A percentile compares a stretch with the other conserved stretches of the same genome.
Evolutionary conservation across 2,113 vertebrate genomes (phyloP).

Genomic region (Ifrita kowaldi): DNA sequence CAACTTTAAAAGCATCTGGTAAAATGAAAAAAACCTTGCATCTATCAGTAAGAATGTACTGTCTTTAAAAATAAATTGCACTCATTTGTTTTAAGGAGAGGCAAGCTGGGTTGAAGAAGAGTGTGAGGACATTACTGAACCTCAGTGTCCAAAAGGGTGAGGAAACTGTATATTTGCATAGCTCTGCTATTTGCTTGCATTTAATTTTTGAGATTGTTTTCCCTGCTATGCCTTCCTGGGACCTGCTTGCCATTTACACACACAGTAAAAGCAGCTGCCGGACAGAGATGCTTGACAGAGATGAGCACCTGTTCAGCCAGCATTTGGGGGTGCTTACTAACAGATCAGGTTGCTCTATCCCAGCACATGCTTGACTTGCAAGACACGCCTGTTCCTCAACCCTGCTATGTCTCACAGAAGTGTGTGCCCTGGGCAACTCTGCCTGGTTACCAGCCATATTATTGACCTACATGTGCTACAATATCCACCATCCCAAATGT

Average conservation of each 20-base stretch:
- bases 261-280: background rate
- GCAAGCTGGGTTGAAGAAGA: conserved; percentile 77
- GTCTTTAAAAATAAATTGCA: conserved; percentile 22
- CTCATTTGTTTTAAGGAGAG: conserved; percentile 69
- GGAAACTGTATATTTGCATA: conserved; percentile 27
- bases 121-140: conserved; percentile 70
- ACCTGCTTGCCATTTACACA: background rate
- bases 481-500: background rate
- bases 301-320: background rate
- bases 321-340: background rate
- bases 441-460: background rate
- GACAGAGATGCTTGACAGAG: background rate
- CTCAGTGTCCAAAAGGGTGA: conserved; percentile 79
- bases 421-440: background rate
- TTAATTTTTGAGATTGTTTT: background rate
- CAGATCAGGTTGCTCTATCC: background rate
- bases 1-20: background rate
- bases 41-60: background rate
- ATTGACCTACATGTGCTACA: background rate
- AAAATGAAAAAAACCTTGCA: background rate
- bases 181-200: background rate
- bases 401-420: background rate
- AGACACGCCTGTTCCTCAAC: background rate
- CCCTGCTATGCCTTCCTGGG: background rate
- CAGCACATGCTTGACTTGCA: background rate